phyloP scores from a whole-genome alignment of 2,888 invertebrate species.

The Trissoscelio sp. region DNA sequence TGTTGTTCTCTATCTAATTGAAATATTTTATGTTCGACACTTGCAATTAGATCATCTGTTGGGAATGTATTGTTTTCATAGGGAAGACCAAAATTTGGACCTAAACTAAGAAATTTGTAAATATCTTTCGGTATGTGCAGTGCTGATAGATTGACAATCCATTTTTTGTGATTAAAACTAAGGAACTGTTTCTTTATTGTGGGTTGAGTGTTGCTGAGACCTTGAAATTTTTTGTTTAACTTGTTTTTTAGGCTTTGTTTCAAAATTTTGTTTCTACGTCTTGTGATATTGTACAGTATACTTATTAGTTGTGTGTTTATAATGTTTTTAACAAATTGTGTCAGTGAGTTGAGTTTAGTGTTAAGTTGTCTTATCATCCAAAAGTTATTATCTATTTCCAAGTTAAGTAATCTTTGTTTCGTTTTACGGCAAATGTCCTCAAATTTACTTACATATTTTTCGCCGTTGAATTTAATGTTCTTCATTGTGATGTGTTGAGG shows the following conservation, averaged over 20 bases:
- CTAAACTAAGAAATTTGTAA: slow-evolving; percentile 18
- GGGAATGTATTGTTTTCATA: neutral
- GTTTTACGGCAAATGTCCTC: neutral
- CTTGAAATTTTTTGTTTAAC: neutral
- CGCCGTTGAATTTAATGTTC: neutral
- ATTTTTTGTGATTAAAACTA: slow-evolving; percentile 9
- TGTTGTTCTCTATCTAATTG: neutral
- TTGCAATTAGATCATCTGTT: neutral
- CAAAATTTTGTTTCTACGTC: neutral
- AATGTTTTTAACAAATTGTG: neutral
- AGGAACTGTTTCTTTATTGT: neutral
- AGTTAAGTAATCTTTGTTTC: neutral
- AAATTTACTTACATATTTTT: neutral
- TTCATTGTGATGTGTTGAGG: neutral
- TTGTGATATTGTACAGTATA: neutral
- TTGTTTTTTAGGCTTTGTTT: neutral
- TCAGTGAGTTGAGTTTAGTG: neutral
- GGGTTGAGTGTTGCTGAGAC: neutral
- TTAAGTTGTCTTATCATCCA: neutral
- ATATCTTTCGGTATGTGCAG: neutral
- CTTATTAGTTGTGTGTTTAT: neutral
- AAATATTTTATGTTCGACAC: neutral
- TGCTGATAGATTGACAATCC: slow-evolving; percentile 5
- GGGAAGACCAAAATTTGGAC: slow-evolving; percentile 11
- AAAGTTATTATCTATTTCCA: neutral